Conservation (phyloP, 1,140 invertebrate species). For the Atta cephalotes region DNA sequence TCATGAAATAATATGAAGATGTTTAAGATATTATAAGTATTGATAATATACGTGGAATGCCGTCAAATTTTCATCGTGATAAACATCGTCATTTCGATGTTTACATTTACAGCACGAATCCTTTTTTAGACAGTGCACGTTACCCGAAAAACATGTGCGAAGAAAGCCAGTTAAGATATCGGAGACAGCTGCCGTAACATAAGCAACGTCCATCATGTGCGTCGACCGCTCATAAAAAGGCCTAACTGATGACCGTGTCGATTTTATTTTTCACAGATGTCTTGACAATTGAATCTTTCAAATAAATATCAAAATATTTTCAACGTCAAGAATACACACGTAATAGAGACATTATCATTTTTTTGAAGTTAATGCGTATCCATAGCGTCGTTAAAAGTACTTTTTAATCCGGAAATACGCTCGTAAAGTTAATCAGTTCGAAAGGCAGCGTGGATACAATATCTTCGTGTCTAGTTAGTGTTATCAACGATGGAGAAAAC, state of each 20-base stretch:
- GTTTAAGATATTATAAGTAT: not conserved
- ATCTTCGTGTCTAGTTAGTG: slow-evolving; percentile 68
- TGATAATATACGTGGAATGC: not conserved
- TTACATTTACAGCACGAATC: slow-evolving; percentile 54
- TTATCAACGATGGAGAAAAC: slow-evolving; percentile 62
- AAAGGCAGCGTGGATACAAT: not conserved
- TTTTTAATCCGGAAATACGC: slow-evolving; percentile 5
- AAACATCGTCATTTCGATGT: slow-evolving; percentile 49
- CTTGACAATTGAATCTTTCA: not conserved
- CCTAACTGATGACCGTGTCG: not conserved
- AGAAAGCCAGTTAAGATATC: slow-evolving; percentile 64
- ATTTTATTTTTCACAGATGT: slow-evolving; percentile 32
- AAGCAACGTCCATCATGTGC: slow-evolving; percentile 53
- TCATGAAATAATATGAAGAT: slow-evolving; percentile 19
- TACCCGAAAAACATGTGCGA: slow-evolving; percentile 56
- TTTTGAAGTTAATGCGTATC: not conserved
- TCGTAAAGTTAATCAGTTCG: slow-evolving; percentile 51
- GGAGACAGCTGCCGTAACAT: slow-evolving; percentile 62
- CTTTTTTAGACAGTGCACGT: slow-evolving; percentile 58
- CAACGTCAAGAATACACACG: not conserved
- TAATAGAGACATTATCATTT: not conserved
- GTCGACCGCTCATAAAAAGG: slow-evolving; percentile 1
- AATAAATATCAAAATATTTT: slow-evolving; percentile 18
- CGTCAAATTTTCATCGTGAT: not conserved
- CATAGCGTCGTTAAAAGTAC: not conserved